Evolutionary conservation across 2,888 invertebrate species (phyloP).

Genomic region (Oxystoma pomonae): DNA sequence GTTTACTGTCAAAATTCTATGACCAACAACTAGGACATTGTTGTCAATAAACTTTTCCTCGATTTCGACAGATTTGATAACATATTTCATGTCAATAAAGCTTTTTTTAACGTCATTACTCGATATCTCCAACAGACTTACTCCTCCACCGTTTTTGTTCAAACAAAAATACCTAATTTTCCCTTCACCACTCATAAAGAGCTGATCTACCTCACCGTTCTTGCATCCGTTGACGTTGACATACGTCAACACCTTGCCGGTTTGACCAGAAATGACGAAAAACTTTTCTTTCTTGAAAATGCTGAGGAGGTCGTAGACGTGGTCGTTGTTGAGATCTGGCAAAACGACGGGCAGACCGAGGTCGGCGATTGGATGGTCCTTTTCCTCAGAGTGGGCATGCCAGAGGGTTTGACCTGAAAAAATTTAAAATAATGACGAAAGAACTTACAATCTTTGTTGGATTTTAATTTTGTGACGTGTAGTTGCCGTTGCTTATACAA

Average conservation of each 20-base stretch:
- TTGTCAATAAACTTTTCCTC: not conserved
- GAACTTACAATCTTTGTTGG: too few species aligned
- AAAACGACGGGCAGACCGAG: conserved; percentile 67
- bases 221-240: conserved; percentile 39
- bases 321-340: conserved; percentile 70
- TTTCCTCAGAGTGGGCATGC: conserved; percentile 56
- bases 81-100: conserved; percentile 14
- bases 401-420: conserved; percentile 52
- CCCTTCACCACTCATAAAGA: conserved; percentile 9
- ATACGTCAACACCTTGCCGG: conserved; percentile 62
- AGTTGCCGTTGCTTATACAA: too few species aligned
- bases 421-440: too few species aligned
- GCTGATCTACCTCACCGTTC: conserved; percentile 18
- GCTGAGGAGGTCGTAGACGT: conserved; percentile 64
- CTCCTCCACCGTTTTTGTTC: not conserved
- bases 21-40: conserved; percentile 12
- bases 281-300: conserved; percentile 51
- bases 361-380: conserved; percentile 53
- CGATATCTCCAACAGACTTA: not conserved
- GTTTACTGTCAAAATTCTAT: conserved; percentile 14
- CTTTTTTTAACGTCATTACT: conserved; percentile 14
- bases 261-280: conserved; percentile 66
- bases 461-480: too few species aligned
- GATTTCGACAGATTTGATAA: conserved; percentile 10
- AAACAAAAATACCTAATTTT: conserved; percentile 21